phyloP scores from a whole-genome alignment of 1,140 invertebrate genomes.

The Trichonephila inaurata region DNA sequence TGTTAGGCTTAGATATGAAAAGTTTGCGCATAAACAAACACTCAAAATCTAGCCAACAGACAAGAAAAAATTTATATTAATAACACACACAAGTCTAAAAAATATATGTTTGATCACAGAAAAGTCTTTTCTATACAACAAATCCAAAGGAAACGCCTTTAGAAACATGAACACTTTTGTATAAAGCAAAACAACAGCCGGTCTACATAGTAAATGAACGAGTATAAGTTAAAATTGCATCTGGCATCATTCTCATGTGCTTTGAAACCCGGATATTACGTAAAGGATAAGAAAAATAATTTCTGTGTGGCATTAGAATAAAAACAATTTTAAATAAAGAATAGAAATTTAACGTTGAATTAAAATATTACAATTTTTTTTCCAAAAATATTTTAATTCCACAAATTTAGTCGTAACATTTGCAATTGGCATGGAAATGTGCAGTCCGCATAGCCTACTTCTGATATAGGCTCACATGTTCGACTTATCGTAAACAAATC shows the following conservation, averaged over 20 bases:
- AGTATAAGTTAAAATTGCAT: conserved; percentile 12
- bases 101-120: conserved; percentile 68
- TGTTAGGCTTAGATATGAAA: conserved; percentile 65
- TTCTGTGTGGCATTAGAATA: neutral
- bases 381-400: too few species aligned
- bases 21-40: neutral
- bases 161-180: conserved; percentile 70
- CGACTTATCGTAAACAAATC: too few species aligned
- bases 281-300: neutral
- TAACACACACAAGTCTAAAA: conserved; percentile 70
- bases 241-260: conserved; percentile 17
- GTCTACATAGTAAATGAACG: conserved; percentile 72
- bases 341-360: too few species aligned
- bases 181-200: conserved; percentile 69
- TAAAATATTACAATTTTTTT: too few species aligned
- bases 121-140: conserved; percentile 59
- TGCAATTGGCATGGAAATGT: too few species aligned
- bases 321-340: neutral
- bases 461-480: too few species aligned
- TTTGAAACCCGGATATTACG: neutral
- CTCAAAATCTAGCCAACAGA: conserved; percentile 64
- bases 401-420: too few species aligned
- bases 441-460: too few species aligned
- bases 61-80: conserved; percentile 72
- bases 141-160: conserved; percentile 68